phyloP scores from a whole-genome alignment of 23 tunicate genomes.

The Oikopleura albicans region DNA sequence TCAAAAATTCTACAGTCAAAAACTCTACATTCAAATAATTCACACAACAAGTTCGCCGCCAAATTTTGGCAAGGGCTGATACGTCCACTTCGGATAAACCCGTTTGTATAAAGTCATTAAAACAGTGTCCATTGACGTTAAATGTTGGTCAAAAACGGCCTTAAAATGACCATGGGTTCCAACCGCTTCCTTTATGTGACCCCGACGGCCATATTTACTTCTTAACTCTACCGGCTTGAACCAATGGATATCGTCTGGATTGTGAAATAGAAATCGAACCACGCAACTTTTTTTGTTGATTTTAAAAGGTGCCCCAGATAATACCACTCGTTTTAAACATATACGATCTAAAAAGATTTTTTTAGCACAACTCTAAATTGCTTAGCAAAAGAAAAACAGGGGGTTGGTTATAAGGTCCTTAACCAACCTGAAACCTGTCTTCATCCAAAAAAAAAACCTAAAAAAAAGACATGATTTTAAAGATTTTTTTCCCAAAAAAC shows the following conservation, averaged over 20 bases:
- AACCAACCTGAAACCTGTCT: neutral
- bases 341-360: slow-evolving; percentile 56
- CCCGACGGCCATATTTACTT: slow-evolving; percentile 73
- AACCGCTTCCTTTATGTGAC: slow-evolving; percentile 64
- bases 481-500: no score
- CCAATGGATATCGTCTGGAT: slow-evolving; percentile 53
- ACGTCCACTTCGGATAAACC: slow-evolving; percentile 79
- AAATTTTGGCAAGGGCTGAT: slow-evolving; percentile 31
- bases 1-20: neutral
- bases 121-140: slow-evolving; percentile 74
- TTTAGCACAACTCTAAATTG: neutral
- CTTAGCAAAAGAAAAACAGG: no score
- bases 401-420: no score
- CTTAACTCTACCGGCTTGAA: slow-evolving; percentile 74
- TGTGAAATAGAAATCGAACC: slow-evolving; percentile 71
- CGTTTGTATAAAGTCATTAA: slow-evolving; percentile 72
- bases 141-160: slow-evolving; percentile 45
- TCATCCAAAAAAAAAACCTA: no score
- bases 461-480: no score
- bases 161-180: slow-evolving; percentile 98
- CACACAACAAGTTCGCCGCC: neutral
- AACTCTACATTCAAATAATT: neutral
- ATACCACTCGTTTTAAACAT: slow-evolving; percentile 46
- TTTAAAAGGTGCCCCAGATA: slow-evolving; percentile 76
- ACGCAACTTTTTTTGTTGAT: slow-evolving; percentile 52